Conservation (phyloP, 2,797 vertebrate genomes). For the Acanthornis magna region DNA sequence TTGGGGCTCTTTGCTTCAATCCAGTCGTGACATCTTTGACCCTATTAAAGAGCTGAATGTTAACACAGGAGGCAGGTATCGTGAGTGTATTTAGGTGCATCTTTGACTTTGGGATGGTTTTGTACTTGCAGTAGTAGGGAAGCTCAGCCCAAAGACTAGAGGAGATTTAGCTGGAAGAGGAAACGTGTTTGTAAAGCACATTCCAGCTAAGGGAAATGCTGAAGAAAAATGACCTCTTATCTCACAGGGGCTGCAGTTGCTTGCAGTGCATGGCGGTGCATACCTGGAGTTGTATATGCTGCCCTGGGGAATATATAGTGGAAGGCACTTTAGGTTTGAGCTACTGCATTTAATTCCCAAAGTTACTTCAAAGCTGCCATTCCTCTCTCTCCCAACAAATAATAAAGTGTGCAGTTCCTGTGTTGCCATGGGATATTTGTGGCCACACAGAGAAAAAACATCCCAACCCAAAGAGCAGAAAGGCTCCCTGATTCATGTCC, state of each 20-base stretch:
- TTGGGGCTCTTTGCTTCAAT: background rate
- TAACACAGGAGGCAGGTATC: background rate
- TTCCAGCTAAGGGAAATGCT: background rate
- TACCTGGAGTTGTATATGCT: background rate
- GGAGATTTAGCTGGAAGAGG: background rate
- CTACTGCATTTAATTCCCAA: background rate
- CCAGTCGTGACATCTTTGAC: background rate
- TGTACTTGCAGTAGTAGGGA: background rate
- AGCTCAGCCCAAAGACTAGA: background rate
- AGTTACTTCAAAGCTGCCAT: background rate
- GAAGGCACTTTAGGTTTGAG: background rate
- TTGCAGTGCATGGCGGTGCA: background rate
- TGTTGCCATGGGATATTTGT: background rate
- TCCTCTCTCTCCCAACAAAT: background rate
- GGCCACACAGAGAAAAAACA: background rate
- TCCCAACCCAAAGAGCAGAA: background rate
- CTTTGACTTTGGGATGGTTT: background rate
- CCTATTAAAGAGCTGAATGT: background rate
- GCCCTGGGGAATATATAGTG: background rate
- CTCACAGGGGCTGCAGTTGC: background rate
- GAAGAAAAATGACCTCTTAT: background rate
- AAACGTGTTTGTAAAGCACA: background rate
- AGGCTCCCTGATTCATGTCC: background rate
- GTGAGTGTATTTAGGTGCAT: background rate
- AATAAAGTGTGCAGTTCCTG: background rate